Percentiles rank a stretch among this genome's conserved stretches.
These are phyloP conservation scores for Himalopsyche anomala DNA, from an alignment of 2,888 invertebrate species.

Conservation along the genomic window DNA sequence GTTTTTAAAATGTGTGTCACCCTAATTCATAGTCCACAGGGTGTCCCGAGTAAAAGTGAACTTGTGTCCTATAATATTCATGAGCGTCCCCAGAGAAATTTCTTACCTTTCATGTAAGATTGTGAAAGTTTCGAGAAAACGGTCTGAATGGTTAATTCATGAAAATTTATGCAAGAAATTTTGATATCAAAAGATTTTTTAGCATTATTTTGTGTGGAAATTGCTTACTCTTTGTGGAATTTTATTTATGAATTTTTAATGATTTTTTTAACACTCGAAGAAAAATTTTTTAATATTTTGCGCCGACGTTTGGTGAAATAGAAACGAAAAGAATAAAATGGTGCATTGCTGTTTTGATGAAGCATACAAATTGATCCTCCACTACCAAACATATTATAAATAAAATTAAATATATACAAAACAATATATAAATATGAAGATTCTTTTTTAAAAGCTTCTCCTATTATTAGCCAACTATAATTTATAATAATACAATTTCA, in stretches of 20 bases:
- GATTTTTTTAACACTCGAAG: slow-evolving; percentile 35
- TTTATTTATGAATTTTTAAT: slow-evolving; percentile 56
- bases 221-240: slow-evolving; percentile 46
- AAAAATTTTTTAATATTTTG: slow-evolving; percentile 15
- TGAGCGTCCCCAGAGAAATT: slow-evolving; percentile 59
- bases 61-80: slow-evolving; percentile 61
- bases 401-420: too few species aligned
- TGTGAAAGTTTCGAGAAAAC: slow-evolving; percentile 58
- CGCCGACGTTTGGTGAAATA: background rate
- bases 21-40: slow-evolving; percentile 44
- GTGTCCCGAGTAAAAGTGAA: slow-evolving; percentile 50
- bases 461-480: too few species aligned
- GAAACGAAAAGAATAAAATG: background rate
- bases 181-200: slow-evolving; percentile 58
- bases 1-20: background rate
- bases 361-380: too few species aligned
- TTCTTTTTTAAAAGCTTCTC: too few species aligned
- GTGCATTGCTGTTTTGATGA: too few species aligned
- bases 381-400: too few species aligned
- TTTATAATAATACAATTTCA: too few species aligned
- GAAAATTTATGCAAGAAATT: slow-evolving; percentile 64
- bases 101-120: slow-evolving; percentile 50
- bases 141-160: slow-evolving; percentile 59
- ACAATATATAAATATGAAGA: too few species aligned
- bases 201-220: slow-evolving; percentile 52